Evolutionary conservation across 2,113 vertebrate species (phyloP).

Genomic region (Erpornis zantholeuca): DNA sequence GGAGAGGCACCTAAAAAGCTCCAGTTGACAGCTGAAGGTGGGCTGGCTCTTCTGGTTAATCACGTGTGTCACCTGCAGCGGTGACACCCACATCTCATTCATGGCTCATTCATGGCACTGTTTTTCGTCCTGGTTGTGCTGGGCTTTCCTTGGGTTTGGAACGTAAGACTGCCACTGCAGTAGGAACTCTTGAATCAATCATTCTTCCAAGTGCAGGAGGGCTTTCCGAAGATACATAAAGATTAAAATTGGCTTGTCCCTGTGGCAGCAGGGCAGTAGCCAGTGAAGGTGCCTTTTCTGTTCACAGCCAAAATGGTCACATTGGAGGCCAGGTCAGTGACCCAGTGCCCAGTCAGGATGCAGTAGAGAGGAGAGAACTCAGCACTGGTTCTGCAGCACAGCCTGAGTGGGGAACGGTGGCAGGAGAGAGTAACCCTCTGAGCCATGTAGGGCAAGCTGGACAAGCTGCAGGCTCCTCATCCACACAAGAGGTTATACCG

Average conservation of each 20-base stretch:
- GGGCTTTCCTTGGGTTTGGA: no score
- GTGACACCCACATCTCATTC: fast-evolving
- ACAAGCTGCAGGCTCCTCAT: background rate
- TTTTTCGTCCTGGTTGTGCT: no score
- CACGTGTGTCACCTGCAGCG: fast-evolving
- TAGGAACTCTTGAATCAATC: no score
- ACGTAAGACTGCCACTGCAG: no score
- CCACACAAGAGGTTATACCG: background rate
- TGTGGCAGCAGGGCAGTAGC: background rate
- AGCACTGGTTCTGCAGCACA: background rate
- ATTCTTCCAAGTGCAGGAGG: no score
- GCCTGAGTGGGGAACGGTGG: background rate
- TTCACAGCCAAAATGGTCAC: background rate
- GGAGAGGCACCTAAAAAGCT: background rate
- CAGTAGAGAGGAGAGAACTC: background rate
- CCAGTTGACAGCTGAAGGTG: background rate
- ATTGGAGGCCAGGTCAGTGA: background rate
- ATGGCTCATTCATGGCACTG: no score
- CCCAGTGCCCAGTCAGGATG: fast-evolving
- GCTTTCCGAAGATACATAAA: no score
- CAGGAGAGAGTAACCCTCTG: background rate
- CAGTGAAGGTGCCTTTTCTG: fast-evolving
- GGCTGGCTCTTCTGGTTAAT: background rate
- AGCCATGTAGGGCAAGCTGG: background rate
- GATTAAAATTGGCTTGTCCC: no score